Evolutionary conservation across 2,113 vertebrate species (phyloP).

Genomic region (Theristicus caerulescens): DNA sequence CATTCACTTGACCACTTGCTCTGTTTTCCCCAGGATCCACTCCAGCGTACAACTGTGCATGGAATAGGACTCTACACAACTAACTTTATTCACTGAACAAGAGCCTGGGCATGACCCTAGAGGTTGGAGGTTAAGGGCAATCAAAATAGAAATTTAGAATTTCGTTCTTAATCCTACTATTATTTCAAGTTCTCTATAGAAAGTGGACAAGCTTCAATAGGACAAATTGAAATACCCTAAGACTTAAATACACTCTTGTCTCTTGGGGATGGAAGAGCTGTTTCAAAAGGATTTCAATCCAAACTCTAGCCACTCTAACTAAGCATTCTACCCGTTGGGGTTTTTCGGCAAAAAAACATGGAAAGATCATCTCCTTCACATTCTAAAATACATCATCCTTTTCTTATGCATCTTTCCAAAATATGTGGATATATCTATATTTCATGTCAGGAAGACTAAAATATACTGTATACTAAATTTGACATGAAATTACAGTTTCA

Average conservation of each 20-base stretch:
- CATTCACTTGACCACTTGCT: neutral
- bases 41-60: neutral
- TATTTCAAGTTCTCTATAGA: neutral
- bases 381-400: neutral
- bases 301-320: neutral
- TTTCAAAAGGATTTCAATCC: neutral
- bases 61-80: neutral
- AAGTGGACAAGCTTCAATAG: neutral
- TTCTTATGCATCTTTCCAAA: neutral
- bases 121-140: neutral
- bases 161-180: neutral
- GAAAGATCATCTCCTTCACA: neutral
- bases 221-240: neutral
- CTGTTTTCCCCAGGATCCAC: neutral
- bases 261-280: neutral
- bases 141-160: neutral
- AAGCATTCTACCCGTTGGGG: neutral
- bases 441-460: neutral
- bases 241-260: neutral
- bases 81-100: neutral
- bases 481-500: neutral
- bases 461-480: neutral
- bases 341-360: accelerated
- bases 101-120: neutral
- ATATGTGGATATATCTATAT: accelerated